These are phyloP conservation scores for Ispidina picta DNA, from an alignment of 2,797 vertebrate genomes.

Conservation along the genomic window DNA sequence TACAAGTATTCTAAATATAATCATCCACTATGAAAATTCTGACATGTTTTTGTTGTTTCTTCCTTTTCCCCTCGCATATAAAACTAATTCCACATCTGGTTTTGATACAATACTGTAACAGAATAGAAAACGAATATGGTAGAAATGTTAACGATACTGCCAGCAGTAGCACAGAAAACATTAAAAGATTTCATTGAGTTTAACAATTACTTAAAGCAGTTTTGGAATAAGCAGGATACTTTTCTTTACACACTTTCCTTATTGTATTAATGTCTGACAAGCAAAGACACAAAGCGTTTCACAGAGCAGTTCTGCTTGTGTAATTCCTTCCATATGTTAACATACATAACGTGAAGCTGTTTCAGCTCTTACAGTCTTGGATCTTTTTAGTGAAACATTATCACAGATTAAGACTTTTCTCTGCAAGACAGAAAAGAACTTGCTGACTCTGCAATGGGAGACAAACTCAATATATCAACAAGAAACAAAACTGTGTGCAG, in stretches of 20 bases:
- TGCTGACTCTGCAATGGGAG: conserved; percentile 63
- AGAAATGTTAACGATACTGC: conserved; percentile 8
- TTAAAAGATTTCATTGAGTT: conserved; percentile 35
- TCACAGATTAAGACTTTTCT: conserved; percentile 63
- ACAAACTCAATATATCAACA: conserved; percentile 44
- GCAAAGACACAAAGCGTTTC: conserved; percentile 43
- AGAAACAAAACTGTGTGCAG: neutral
- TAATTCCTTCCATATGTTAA: conserved; percentile 69
- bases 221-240: conserved; percentile 24
- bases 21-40: neutral
- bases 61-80: neutral
- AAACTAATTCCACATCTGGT: conserved; percentile 24
- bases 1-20: neutral
- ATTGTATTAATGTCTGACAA: conserved; percentile 65
- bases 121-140: neutral
- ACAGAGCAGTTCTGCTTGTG: conserved; percentile 1
- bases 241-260: conserved; percentile 32
- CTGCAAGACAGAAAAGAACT: conserved; percentile 54
- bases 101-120: conserved; percentile 16
- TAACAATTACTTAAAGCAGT: neutral
- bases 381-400: conserved; percentile 69
- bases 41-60: neutral
- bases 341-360: conserved; percentile 44
- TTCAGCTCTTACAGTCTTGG: conserved; percentile 44
- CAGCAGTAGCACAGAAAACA: conserved; percentile 22